A percentile compares a stretch with the other conserved stretches of the same genome.
phyloP scores from a whole-genome alignment of 2,888 invertebrate genomes.

The Plagiodera versicolora region DNA sequence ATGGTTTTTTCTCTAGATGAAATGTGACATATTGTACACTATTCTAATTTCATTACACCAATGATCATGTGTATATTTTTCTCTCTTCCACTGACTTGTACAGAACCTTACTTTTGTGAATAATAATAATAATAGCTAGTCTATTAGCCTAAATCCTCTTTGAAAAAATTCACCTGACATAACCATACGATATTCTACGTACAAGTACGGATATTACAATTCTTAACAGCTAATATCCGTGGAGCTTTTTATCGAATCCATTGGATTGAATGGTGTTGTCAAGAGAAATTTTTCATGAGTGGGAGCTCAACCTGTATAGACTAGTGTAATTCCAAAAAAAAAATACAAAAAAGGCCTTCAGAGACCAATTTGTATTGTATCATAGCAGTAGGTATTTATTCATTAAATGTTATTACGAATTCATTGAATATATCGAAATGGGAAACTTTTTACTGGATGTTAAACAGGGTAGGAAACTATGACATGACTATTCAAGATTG shows the following conservation, averaged over 20 bases:
- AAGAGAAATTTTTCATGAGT: background rate
- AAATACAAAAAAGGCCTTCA: slow-evolving; percentile 1
- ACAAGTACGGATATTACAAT: too few species aligned
- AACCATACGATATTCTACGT: too few species aligned
- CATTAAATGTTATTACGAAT: background rate
- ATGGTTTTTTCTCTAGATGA: too few species aligned
- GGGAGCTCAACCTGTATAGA: background rate
- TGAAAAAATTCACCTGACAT: too few species aligned
- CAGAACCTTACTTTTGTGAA: background rate
- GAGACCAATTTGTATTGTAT: background rate
- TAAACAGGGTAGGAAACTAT: slow-evolving; percentile 38
- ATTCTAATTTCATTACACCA: too few species aligned
- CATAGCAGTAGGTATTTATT: background rate
- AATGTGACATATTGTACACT: too few species aligned
- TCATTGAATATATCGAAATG: slow-evolving; percentile 15
- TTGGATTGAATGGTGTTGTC: background rate
- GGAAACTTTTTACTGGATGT: slow-evolving; percentile 23
- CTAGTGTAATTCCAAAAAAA: background rate
- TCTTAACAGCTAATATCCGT: too few species aligned
- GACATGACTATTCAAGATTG: slow-evolving; percentile 28
- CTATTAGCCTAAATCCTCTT: too few species aligned
- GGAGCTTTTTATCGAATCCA: background rate
- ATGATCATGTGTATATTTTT: too few species aligned
- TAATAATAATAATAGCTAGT: too few species aligned
- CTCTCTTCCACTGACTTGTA: too few species aligned